phyloP scores from a whole-genome alignment of 2,113 vertebrate species.

The Lagopus muta region DNA sequence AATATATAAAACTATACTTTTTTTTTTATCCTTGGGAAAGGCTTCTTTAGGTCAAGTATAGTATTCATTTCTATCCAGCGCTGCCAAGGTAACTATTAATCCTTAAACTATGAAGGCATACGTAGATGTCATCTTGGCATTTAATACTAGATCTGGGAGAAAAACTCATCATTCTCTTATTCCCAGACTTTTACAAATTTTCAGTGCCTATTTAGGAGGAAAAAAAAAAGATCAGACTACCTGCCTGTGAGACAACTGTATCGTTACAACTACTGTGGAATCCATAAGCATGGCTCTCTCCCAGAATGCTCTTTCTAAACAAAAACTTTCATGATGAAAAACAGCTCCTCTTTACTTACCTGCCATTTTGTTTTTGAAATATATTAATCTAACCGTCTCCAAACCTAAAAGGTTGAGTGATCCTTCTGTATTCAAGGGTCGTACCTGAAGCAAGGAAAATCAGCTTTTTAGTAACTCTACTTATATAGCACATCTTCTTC shows the following conservation, averaged over 20 bases:
- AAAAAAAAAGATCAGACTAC: background rate
- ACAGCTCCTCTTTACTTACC: conserved; percentile 78
- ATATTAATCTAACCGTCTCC: conserved; percentile 95
- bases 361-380: conserved; percentile 98
- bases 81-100: background rate
- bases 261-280: background rate
- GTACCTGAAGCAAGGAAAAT: conserved; percentile 83
- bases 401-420: conserved; percentile 94
- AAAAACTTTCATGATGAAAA: background rate
- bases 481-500: background rate
- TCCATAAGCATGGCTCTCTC: background rate
- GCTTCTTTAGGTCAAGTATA: background rate
- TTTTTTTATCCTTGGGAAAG: background rate
- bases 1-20: background rate
- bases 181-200: background rate
- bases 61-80: background rate
- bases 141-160: background rate
- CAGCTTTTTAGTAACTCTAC: background rate
- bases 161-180: accelerated
- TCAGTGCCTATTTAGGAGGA: background rate
- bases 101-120: background rate
- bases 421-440: conserved; percentile 94
- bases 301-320: background rate
- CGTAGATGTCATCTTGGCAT: background rate
- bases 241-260: background rate